These are phyloP conservation scores for Gadopsis marmoratus DNA, from an alignment of 2,797 vertebrate species.

Conservation along the genomic window DNA sequence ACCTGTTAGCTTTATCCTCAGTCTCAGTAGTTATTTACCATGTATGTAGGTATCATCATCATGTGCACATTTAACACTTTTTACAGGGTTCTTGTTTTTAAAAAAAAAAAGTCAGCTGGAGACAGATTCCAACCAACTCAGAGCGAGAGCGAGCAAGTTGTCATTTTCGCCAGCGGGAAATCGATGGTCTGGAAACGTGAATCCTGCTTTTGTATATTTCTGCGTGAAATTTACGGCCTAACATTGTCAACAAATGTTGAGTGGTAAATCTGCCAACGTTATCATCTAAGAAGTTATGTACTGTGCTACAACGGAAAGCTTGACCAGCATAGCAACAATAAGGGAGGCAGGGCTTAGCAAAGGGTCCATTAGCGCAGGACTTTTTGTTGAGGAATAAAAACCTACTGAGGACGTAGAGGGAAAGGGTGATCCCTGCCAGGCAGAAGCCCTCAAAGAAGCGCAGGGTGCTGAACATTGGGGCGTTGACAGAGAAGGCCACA, in stretches of 20 bases:
- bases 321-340: background rate
- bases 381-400: constrained; percentile 59
- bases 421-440: constrained; percentile 94
- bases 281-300: background rate
- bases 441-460: constrained; percentile 99
- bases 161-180: background rate
- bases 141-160: too few species aligned
- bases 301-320: background rate
- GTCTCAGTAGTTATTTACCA: too few species aligned
- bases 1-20: too few species aligned
- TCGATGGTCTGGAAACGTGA: background rate
- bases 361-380: background rate
- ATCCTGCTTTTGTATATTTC: background rate
- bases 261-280: background rate
- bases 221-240: background rate
- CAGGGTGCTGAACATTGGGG: constrained; percentile 98
- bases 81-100: too few species aligned
- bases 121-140: too few species aligned
- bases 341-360: background rate
- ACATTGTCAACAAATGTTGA: background rate
- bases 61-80: too few species aligned
- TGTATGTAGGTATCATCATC: too few species aligned
- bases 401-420: constrained; percentile 95
- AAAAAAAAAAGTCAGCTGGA: too few species aligned
- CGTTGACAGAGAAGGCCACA: constrained; percentile 95